Evolutionary conservation across 2,888 invertebrate species (phyloP), one percentile per base, ranked within the genome.

Genomic region (Cataglyphis rosenhaueri): DNA sequence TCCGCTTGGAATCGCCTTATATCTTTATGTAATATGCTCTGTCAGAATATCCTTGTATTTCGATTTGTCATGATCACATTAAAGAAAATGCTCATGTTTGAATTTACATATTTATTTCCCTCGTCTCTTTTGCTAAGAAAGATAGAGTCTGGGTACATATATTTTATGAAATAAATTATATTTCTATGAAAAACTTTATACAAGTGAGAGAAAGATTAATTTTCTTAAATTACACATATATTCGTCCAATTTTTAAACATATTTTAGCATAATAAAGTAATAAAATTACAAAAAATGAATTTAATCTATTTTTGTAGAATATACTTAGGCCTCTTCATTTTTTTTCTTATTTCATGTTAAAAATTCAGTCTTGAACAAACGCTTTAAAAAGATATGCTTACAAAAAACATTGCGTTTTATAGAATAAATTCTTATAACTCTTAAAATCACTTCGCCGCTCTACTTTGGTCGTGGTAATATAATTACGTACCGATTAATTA

Each of bases 401-500:
- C 18, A 70, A 32, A 68, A 62, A 61, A 32, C 9, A 6, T 59
- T 3, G 59, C 44, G 57, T 82, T 76, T 76, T 65, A 82, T n/a
- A 65, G 21, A 59, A 41, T 64, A 64, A 65, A 55, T 44, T 74
- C 61, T 29, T 81, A 74, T 32, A 74, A 35, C 8, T 52, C 8
- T 52, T 52, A 84, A 86, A 71, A 71, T 83, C 68, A 82, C 84
- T 84, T 88, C 89, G 87, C 85, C 91, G 86, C 90, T 52, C 48
- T 92, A 93, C 93, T 93, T 93, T 93, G 93, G 93, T 93, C 91
- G 92, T 91, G 91, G 92, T 91, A 92, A 91, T 92, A 91, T 89
- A 88, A 86, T 91, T 91, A 92, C 87, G 88, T 93, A 93, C 87
- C 89, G 91, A 91, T 92, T 88, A 90, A 90, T 88, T 88, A 91